Evolutionary conservation across 1,140 invertebrate genomes (phyloP), one percentile per base, ranked within the genome.

Genomic region (Aethina tumida): DNA sequence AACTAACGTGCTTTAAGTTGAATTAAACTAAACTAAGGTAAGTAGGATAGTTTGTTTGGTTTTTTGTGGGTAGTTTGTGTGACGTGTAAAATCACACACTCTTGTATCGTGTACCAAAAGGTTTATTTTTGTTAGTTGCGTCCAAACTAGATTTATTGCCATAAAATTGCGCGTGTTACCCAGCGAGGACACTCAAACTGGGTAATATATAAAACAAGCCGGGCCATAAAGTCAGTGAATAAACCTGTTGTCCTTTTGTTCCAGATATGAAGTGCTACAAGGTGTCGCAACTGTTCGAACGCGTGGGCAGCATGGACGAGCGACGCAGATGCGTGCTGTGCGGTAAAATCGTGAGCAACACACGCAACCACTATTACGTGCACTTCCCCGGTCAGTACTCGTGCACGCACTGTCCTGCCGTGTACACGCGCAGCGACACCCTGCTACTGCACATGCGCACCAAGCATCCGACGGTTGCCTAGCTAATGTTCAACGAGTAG

Each of bases 291-390:
- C 68, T 74, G 58, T 77, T 77, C 65, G 72, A 74, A 61, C 67
- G 73, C 57, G 68, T 74, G 45, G 74, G 69, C 55, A 68, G 67
- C 52, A 66, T 61, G 63, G 70, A 74, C 61, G 74, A 77, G 62
- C 65, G 71, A 58, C 68, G 71, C 57, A 64, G 72, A 51, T 77
- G 74, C 62, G 69, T 71, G 51, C 63, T 75, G 53, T 77, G 74
- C 58, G 73, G 74, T 54, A 77, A 77, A 66, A 70, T 76, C 52
- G 73, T 77, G 43, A 75, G 73, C 53, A 75, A 77, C 62, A 73
- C 74, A 48, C 64, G 74, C 47, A 76, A 76, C 64, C 74, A 77
- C 57, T 75, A 77, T 67, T 75, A 76, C 59, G 74, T 77, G 39
- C 74, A 76, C 61, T 76, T 73, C 53, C 74, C 74, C 29, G 73